Evolutionary conservation across 2,888 invertebrate genomes (phyloP), one percentile per base, ranked within the genome.

Genomic region (Drosophila subsilvestris): DNA sequence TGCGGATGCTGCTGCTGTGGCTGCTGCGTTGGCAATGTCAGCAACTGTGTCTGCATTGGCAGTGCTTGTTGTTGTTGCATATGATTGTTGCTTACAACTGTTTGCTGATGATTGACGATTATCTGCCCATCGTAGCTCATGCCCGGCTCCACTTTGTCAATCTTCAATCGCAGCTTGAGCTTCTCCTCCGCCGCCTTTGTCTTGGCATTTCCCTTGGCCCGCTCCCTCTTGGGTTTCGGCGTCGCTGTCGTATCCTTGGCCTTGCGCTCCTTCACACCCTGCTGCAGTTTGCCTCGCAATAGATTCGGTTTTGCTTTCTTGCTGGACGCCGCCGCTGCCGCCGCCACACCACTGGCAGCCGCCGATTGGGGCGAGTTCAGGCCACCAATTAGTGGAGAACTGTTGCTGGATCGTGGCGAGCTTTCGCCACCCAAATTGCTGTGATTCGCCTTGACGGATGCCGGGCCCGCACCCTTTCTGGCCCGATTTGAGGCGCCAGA

Each of bases 111-210:
- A 54, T 72, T 66, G 1, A 56, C 42, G 57, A 22, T 42, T 2
- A 32, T 63, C 25, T 62, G 67, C 17, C 42, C 70, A 1, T 68
- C 68, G 20, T 65, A 65, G 4, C 53, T 48, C 0, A 48, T 47
- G 10, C 57, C 67, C 7, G 44, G 57, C 90, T 97, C 97, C 50
- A 95, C 95, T 90, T 97, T 97, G 83, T 97, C 97, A 69, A 97
- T 91, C 89, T 97, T 97, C 43, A 97, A 92, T 75, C 97, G 93
- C 56, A 97, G 92, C 90, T 97, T 97, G 71, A 97, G 95, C 88
- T 97, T 96, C 88, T 97, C 97, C 74, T 87, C 90, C 0, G 79
- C 58, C 22, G 76, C 63, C 70, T 90, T 90, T 1, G 87, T 73
- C 72, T 88, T 90, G 29, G 79, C 79, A 37, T 80, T 86, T 1